These are phyloP conservation scores for Heliconius hermathena DNA, from an alignment of 1,140 invertebrate species.

Conservation along the genomic window DNA sequence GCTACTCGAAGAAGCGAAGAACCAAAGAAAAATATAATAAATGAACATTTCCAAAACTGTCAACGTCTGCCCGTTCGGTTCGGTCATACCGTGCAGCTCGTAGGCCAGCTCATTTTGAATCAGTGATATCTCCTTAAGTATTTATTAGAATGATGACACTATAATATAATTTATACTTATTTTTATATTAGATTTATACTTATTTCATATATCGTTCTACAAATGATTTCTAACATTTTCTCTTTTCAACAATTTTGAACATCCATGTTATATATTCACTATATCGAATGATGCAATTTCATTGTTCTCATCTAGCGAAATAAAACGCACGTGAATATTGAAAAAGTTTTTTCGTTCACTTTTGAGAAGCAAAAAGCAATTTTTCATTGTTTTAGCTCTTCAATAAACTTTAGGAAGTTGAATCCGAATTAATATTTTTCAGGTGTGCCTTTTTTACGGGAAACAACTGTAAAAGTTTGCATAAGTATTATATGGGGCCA, in stretches of 20 bases:
- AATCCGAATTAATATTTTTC: slow-evolving; percentile 2
- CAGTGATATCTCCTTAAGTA: too few species aligned
- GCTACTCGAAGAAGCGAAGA: too few species aligned
- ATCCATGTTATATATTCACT: not conserved
- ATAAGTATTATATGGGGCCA: not conserved
- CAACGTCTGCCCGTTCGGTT: too few species aligned
- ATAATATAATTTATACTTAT: too few species aligned
- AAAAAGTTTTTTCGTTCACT: slow-evolving; percentile 6
- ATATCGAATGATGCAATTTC: not conserved
- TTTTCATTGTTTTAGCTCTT: slow-evolving; percentile 13
- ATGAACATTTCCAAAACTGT: too few species aligned
- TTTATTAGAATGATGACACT: too few species aligned
- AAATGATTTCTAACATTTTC: not conserved
- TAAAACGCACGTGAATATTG: slow-evolving; percentile 12
- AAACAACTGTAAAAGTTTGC: not conserved
- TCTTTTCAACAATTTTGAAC: not conserved
- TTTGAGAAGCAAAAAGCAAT: slow-evolving; percentile 12
- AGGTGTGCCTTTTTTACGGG: not conserved
- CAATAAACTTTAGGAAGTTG: not conserved
- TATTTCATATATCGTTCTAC: not conserved
- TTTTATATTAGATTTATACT: too few species aligned
- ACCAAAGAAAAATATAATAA: too few species aligned
- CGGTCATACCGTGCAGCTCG: too few species aligned
- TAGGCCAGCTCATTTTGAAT: too few species aligned
- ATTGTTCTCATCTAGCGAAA: not conserved